Conservation (phyloP, 1,140 invertebrate species). For the Lineus longissimus region DNA sequence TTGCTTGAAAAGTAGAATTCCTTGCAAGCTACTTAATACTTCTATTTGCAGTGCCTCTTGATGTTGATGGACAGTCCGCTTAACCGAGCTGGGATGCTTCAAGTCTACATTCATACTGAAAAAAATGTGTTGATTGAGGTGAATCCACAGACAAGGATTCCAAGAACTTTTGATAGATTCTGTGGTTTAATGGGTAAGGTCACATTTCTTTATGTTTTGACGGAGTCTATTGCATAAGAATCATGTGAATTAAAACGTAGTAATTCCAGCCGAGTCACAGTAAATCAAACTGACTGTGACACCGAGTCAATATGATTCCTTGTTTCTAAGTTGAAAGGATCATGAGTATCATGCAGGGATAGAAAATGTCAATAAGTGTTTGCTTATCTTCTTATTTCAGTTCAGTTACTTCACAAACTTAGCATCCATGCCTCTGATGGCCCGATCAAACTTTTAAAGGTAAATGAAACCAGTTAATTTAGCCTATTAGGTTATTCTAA, state of each 20-base stretch:
- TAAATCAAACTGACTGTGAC: no score
- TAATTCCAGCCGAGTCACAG: not conserved
- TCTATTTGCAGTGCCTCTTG: slow-evolving; percentile 67
- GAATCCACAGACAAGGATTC: slow-evolving; percentile 96
- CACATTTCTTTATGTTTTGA: slow-evolving; percentile 13
- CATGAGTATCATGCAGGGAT: no score
- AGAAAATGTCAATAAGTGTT: no score
- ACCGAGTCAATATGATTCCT: no score
- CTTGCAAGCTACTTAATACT: no score
- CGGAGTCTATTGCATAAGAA: slow-evolving; percentile 8
- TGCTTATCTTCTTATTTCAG: slow-evolving; percentile 70
- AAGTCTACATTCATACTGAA: slow-evolving; percentile 92
- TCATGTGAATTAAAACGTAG: no score
- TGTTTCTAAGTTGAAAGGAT: no score
- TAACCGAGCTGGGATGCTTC: slow-evolving; percentile 75
- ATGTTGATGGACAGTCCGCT: slow-evolving; percentile 96
- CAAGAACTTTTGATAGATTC: slow-evolving; percentile 96
- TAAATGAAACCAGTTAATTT: slow-evolving; percentile 20
- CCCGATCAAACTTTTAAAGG: slow-evolving; percentile 84
- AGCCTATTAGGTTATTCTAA: not conserved
- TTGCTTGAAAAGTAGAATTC: no score
- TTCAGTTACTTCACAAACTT: slow-evolving; percentile 94
- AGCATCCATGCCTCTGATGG: slow-evolving; percentile 84
- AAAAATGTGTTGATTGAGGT: slow-evolving; percentile 98
- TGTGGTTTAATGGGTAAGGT: slow-evolving; percentile 90